These are phyloP conservation scores for Rhorus exstirpatorius DNA, from an alignment of 2,888 invertebrate genomes.

Conservation along the genomic window DNA sequence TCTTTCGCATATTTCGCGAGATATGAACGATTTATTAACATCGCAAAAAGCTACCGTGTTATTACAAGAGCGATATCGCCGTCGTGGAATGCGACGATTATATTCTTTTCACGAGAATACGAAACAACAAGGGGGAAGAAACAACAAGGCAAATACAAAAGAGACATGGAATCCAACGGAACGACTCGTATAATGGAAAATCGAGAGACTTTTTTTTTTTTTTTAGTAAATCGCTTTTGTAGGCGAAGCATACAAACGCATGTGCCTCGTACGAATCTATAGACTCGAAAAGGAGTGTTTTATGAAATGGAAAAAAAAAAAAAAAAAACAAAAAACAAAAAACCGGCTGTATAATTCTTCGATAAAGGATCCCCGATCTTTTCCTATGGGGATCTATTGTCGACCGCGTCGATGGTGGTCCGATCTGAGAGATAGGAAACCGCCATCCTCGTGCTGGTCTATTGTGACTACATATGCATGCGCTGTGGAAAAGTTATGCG, in stretches of 20 bases:
- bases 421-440: slow-evolving; percentile 54
- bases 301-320: background rate
- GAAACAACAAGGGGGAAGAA: background rate
- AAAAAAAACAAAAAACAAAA: background rate
- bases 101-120: slow-evolving; percentile 33
- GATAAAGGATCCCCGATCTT: slow-evolving; percentile 42
- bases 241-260: background rate
- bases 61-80: slow-evolving; percentile 22
- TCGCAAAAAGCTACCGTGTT: slow-evolving; percentile 18
- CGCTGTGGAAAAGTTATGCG: slow-evolving; percentile 51
- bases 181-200: slow-evolving; percentile 6
- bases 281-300: slow-evolving; percentile 12
- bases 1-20: slow-evolving; percentile 34
- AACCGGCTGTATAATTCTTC: slow-evolving; percentile 53
- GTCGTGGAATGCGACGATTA: slow-evolving; percentile 61
- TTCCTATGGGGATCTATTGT: slow-evolving; percentile 54
- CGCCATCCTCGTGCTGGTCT: slow-evolving; percentile 27
- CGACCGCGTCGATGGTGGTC: slow-evolving; percentile 62
- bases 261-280: slow-evolving; percentile 12
- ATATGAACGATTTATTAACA: slow-evolving; percentile 45
- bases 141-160: background rate
- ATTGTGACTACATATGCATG: slow-evolving; percentile 22
- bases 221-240: background rate
- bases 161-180: background rate
- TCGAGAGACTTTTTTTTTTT: background rate